Evolutionary conservation across 2,113 vertebrate species (phyloP), one percentile per base, ranked within the genome.

Genomic region (Paramormyrops kingsleyae): DNA sequence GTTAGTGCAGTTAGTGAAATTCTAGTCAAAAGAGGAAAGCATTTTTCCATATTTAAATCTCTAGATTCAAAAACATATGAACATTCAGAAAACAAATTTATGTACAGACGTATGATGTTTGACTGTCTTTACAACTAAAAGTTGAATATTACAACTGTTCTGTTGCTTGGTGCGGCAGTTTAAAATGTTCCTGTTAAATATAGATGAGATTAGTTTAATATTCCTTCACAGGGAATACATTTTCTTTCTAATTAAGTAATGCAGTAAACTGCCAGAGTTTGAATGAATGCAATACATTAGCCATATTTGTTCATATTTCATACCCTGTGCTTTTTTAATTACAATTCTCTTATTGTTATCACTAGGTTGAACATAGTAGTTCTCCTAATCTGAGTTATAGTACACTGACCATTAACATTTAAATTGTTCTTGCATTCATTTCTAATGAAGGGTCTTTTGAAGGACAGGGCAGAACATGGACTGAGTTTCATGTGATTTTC

Each of bases 251-350:
- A 83, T 83, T 80, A 31, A 6, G n/a, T 27, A 42, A 44, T 80
- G 83, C 53, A 39, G 35, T 62, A 80, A 90, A 88, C 70, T 88
- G 87, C 70, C 87, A 91, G 47, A 89, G 62, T 85, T 42, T 85
- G 52, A 66, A 46, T 90, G 87, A 91, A 90, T 90, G 17, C 83
- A 89, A 89, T 90, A 77, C 46, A 92, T 92, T 47, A 86, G 83
- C 86, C 88, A 86, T 91, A 90, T 89, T 89, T 91, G 85, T 91
- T 91, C 83, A 83, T 89, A 42, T 90, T 89, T 89, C 90, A 92
- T 83, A 88, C 90, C 89, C 88, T 21, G 49, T 87, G 91, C 89
- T 90, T 88, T 89, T 90, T 88, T 91, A 90, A 91, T 92, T 91
- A 91, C 83, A 80, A 83, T 62, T 44, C 90, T 49, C 62, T 92